Conservation (phyloP, 2,797 vertebrate species). For the Poeciliopsis presidionis region DNA sequence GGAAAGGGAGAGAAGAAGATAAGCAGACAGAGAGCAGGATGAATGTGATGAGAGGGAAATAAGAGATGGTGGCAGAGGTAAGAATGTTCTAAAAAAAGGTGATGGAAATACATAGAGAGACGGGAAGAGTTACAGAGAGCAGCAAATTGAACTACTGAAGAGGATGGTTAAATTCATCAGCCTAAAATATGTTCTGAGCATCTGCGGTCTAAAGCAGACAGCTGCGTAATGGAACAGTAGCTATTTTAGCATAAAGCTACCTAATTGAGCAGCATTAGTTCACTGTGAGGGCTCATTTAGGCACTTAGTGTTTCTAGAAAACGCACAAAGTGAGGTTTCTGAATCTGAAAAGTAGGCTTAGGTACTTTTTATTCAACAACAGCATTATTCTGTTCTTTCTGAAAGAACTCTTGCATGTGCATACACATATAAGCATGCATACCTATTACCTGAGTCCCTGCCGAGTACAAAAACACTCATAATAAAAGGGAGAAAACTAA, state of each 20-base stretch:
- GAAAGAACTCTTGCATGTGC: background rate
- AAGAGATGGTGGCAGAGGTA: slow-evolving; percentile 34
- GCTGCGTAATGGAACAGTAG: slow-evolving; percentile 47
- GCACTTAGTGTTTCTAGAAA: slow-evolving; percentile 60
- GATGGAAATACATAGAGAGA: slow-evolving; percentile 21
- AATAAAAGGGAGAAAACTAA: slow-evolving; percentile 12
- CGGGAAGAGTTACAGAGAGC: slow-evolving; percentile 36
- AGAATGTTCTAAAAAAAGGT: slow-evolving; percentile 35
- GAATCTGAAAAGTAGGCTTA: slow-evolving; percentile 41
- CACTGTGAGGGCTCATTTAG: slow-evolving; percentile 37
- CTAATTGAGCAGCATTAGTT: slow-evolving; percentile 61
- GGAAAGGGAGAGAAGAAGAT: slow-evolving; percentile 30
- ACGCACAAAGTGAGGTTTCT: slow-evolving; percentile 29
- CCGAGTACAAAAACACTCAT: slow-evolving; percentile 6
- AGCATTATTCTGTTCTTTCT: slow-evolving; percentile 17
- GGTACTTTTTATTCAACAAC: slow-evolving; percentile 34
- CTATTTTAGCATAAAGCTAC: slow-evolving; percentile 45
- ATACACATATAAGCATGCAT: background rate
- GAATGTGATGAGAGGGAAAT: slow-evolving; percentile 15
- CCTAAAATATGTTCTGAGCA: slow-evolving; percentile 64
- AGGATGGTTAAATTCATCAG: slow-evolving; percentile 66
- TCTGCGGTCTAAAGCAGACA: slow-evolving; percentile 47
- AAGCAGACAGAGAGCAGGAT: slow-evolving; percentile 37
- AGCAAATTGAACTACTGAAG: slow-evolving; percentile 57
- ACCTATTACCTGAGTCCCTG: slow-evolving; percentile 15